These are phyloP conservation scores for Gryllus longicercus DNA, from an alignment of 2,888 invertebrate species.

Conservation along the genomic window DNA sequence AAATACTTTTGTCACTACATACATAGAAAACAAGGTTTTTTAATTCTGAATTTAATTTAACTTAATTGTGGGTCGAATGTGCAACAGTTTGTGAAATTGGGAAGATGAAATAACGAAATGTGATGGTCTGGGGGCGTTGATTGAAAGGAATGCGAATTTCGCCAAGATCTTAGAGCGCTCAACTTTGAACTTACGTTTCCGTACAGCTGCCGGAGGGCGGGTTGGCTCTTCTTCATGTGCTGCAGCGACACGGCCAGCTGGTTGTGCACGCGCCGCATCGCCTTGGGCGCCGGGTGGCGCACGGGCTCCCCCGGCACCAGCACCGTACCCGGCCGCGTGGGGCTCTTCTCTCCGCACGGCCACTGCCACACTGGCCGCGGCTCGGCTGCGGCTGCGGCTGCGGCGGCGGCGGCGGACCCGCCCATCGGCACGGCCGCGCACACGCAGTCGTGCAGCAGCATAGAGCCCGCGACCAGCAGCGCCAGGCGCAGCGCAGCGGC, in stretches of 20 bases:
- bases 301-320: constrained; percentile 43
- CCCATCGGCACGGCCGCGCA: neutral
- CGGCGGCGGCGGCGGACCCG: constrained; percentile 19
- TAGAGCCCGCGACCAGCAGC: constrained; percentile 29
- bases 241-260: constrained; percentile 47
- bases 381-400: constrained; percentile 20
- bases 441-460: constrained; percentile 17
- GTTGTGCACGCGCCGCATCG: constrained; percentile 45
- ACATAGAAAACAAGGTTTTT: too few relatives aligned
- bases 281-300: constrained; percentile 41
- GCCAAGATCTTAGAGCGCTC: too few relatives aligned
- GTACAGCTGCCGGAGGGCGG: constrained; percentile 45
- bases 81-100: too few relatives aligned
- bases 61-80: too few relatives aligned
- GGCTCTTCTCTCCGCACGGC: constrained; percentile 44
- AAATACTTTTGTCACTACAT: too few relatives aligned
- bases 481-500: constrained; percentile 21
- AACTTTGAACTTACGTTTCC: constrained; percentile 42
- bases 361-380: constrained; percentile 43
- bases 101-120: too few relatives aligned
- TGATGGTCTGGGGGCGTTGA: too few relatives aligned
- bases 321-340: constrained; percentile 41
- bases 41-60: too few relatives aligned
- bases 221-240: constrained; percentile 45
- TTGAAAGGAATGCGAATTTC: too few relatives aligned